Conservation (phyloP, 35 echinoderm and acorn worm genomes). For the Chiridota heheva region DNA sequence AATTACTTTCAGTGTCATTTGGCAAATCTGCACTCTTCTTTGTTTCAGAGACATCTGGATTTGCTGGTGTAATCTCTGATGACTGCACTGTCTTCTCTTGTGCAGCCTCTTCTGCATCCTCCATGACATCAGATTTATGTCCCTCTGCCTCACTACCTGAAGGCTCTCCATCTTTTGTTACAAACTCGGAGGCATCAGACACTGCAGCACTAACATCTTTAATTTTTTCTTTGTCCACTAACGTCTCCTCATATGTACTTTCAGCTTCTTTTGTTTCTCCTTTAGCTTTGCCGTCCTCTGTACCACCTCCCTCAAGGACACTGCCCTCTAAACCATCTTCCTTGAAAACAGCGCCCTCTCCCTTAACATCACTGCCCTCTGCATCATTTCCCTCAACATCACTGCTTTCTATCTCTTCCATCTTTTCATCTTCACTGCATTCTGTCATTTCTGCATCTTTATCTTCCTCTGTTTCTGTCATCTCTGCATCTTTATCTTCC, state of each 20-base stretch:
- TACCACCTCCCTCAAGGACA: background rate
- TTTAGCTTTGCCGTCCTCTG: background rate
- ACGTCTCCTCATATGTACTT: background rate
- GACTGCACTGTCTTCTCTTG: no score
- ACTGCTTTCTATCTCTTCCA: background rate
- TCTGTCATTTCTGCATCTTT: background rate
- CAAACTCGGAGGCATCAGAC: no score
- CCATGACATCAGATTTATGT: no score
- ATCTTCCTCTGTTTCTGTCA: background rate
- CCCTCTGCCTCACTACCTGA: no score
- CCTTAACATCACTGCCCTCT: background rate
- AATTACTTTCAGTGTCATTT: no score
- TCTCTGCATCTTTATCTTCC: slow-evolving; percentile 5
- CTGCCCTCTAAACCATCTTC: background rate
- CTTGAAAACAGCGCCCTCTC: background rate
- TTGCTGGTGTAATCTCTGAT: no score
- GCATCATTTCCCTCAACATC: slow-evolving; percentile 21
- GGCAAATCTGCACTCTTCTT: no score
- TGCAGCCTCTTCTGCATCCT: no score
- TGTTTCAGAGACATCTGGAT: no score
- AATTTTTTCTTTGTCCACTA: background rate
- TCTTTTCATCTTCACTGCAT: background rate
- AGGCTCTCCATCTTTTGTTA: no score
- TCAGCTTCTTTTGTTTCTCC: background rate
- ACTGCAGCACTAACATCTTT: background rate